These are phyloP conservation scores for Polyommatus icarus DNA, from an alignment of 2,888 invertebrate genomes.

Conservation along the genomic window DNA sequence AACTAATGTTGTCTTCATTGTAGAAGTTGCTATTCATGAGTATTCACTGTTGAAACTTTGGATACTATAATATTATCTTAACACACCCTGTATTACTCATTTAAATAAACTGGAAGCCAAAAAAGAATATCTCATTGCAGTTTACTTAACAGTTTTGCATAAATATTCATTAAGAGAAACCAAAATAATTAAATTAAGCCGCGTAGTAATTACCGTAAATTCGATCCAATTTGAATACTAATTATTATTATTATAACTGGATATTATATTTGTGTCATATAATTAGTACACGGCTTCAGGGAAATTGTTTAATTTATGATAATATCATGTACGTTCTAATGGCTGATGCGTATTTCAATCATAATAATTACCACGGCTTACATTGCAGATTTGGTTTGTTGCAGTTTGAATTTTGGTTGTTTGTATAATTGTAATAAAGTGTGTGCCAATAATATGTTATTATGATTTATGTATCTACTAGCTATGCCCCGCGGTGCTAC, in stretches of 20 bases:
- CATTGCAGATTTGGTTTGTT: slow-evolving; percentile 11
- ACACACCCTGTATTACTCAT: neutral
- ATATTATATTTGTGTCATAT: slow-evolving; percentile 31
- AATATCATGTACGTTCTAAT: slow-evolving; percentile 26
- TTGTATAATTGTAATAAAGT: neutral
- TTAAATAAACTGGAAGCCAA: neutral
- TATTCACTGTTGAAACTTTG: neutral
- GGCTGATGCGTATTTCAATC: slow-evolving; percentile 1
- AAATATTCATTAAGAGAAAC: slow-evolving; percentile 33
- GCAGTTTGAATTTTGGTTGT: slow-evolving; percentile 13
- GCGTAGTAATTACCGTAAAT: slow-evolving; percentile 39
- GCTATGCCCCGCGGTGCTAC: too few species aligned
- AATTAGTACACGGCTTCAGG: slow-evolving; percentile 32
- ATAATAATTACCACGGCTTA: slow-evolving; percentile 19
- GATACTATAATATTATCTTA: neutral
- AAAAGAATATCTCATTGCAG: neutral
- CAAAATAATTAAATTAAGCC: slow-evolving; percentile 33
- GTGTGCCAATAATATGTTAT: too few species aligned
- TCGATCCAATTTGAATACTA: slow-evolving; percentile 38
- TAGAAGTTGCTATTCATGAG: neutral
- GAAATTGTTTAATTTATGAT: slow-evolving; percentile 32
- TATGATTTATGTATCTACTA: too few species aligned
- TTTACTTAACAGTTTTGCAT: slow-evolving; percentile 24
- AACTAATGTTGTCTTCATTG: too few species aligned
- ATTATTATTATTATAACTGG: slow-evolving; percentile 38